Base-by-base conservation (phyloP, 1,140 invertebrate species). In the Sitophilus oryzae region DNA sequence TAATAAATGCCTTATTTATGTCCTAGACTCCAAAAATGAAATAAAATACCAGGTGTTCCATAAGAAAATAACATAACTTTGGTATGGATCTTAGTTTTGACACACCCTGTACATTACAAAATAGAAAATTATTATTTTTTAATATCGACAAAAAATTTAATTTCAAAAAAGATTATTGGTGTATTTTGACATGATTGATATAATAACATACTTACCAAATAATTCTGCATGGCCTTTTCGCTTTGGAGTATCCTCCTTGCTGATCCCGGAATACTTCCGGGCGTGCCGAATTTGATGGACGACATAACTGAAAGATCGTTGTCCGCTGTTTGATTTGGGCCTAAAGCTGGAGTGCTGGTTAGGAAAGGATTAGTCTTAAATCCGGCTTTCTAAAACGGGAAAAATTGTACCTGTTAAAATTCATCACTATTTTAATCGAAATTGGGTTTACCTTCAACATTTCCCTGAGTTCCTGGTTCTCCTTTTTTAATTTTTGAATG, bases 391-490 rank as follows among this genome's bases (percentile, higher is more conserved):
- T 46, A 40, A 34, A 40, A n/a, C n/a, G n/a, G n/a, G n/a, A 34
- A 25, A 14, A 34, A 8, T 52, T 14, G 4, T 11, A 20, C 34
- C 3, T 1, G 14, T 23, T 45, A 30, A 22, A 45, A 45, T 19
- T 45, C 14, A 45, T 45, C 4, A 8, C 9, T 45, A 45, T 41
- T 30, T 30, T 22, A 52, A 19, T 41, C 44, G 23, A n/a, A n/a
- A 25, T 19, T 23, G 1, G 23, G 47, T 46, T 46, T 59, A 66
- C 64, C 37, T 53, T 44, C 34, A 66, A 48, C 52, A 58, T 54
- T 30, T 51, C 50, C 16, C 51, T 56, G 36, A 66, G 34, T 11
- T 41, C 47, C 40, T 62, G 55, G 35, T 59, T 63, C 47, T 66
- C 64, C 16, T 44, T 58, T 19, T 48, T 36, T 8, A 64, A 37